Conservation (phyloP, 2,888 invertebrate genomes). For the Monopis laevigella region DNA sequence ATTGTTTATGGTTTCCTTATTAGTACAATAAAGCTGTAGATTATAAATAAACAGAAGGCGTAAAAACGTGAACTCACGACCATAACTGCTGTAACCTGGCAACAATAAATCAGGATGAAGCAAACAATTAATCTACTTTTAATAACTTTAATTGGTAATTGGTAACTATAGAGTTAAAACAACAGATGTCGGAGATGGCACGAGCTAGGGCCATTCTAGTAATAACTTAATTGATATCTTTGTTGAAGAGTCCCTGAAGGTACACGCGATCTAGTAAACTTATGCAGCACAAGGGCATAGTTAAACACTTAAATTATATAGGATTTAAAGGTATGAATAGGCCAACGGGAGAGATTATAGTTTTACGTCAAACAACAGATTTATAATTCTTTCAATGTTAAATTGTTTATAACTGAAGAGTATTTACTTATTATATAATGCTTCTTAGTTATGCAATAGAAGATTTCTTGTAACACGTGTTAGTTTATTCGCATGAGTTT, state of each 20-base stretch:
- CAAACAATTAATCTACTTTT: too few species aligned
- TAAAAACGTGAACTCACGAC: too few species aligned
- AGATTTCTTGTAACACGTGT: too few species aligned
- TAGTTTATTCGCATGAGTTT: too few species aligned
- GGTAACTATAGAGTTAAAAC: neutral
- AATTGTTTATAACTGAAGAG: too few species aligned
- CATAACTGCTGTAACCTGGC: too few species aligned
- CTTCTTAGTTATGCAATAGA: too few species aligned
- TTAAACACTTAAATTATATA: constrained; percentile 8
- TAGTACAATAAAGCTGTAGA: too few species aligned
- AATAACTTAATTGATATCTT: constrained; percentile 11
- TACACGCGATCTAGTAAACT: constrained; percentile 12
- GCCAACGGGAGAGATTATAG: neutral
- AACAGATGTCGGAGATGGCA: constrained; percentile 3
- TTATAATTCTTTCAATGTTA: neutral
- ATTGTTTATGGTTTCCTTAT: too few species aligned
- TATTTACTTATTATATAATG: too few species aligned
- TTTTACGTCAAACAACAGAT: constrained; percentile 2
- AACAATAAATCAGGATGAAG: too few species aligned
- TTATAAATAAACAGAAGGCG: too few species aligned
- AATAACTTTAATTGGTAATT: constrained; percentile 7
- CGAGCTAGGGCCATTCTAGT: neutral
- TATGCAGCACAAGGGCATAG: constrained; percentile 12
- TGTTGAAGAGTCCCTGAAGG: constrained; percentile 6
- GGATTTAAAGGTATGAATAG: constrained; percentile 6